Evolutionary conservation across 92 coral and sea anemone genomes (phyloP), one percentile per base, ranked within the genome.

Genomic region (Epizoanthus stellaris): DNA sequence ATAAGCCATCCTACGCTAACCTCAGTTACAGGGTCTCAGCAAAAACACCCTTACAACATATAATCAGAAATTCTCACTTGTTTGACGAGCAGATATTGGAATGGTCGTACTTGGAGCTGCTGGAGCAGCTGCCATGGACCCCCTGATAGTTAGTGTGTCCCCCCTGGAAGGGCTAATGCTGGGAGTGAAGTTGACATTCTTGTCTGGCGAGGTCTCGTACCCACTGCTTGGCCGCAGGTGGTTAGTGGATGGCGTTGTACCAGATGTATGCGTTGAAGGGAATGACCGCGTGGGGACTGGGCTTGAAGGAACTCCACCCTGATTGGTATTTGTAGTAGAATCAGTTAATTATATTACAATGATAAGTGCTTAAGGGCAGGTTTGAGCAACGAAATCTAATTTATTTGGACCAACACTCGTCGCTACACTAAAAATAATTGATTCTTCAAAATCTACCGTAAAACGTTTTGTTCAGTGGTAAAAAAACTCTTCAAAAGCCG

Each of bases 251-350:
- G 70, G 82, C 0, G 82, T 76, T 34, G 62, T 62, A 8, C 73
- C 72, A 23, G 72, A 63, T 52, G 72, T 25, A 1, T 63, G 42
- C 1, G 83, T 63, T 11, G 72, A 63, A 15, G 83, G 72, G 21
- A 79, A 79, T 7, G 30, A 63, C 83, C 73, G 83, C 34, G 83
- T 19, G 58, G 83, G 73, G 40, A 62, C 83, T 79, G 83, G 83
- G 83, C 83, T 79, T 30, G 72, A 79, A 21, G 62, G 61, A 7
- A 42, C 15, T 23, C 60, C 52, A 42, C 72, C 72, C 83, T 79
- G 53, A 4, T 49, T 79, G 53, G 10, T 30, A 3, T 19, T 42
- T 23, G 14, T 21, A 42, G 25, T 13, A 40, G 25, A 2, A 21
- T 42, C 23, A n/a, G 67, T 52, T 52, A 52, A 1, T 6, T 52